Percentiles rank a stretch among this genome's conserved stretches.
Conservation (phyloP, 2,113 vertebrate genomes). For the Xenopus laevis region DNA sequence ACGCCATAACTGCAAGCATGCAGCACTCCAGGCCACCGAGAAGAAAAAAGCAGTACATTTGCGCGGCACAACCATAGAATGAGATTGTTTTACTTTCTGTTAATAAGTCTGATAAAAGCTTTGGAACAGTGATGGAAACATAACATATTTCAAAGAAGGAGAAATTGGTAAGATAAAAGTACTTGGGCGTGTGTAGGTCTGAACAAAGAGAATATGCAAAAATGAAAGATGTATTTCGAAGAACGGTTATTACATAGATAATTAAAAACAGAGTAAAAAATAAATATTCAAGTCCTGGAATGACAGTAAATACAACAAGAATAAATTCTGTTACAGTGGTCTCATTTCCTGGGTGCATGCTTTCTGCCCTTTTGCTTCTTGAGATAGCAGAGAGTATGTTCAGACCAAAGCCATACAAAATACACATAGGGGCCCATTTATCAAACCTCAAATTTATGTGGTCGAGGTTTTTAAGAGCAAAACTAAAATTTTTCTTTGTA, state of each 20-base stretch:
- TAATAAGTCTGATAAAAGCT: slow-evolving; percentile 38
- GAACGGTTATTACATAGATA: slow-evolving; percentile 42
- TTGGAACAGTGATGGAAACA: slow-evolving; percentile 43
- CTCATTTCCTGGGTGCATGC: no score
- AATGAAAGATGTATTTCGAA: slow-evolving; percentile 44
- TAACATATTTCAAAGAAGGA: slow-evolving; percentile 47
- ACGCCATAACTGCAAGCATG: slow-evolving; percentile 26
- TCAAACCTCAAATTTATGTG: no score
- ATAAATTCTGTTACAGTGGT: neutral
- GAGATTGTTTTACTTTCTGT: slow-evolving; percentile 29
- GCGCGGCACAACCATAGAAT: slow-evolving; percentile 35
- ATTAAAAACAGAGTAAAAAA: slow-evolving; percentile 28
- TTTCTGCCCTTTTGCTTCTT: no score
- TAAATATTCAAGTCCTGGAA: neutral
- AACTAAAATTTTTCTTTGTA: no score
- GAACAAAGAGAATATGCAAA: slow-evolving; percentile 24
- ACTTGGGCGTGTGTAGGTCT: slow-evolving; percentile 49
- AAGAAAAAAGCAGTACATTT: slow-evolving; percentile 50
- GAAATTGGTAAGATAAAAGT: slow-evolving; percentile 49
- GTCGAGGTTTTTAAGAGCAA: no score
- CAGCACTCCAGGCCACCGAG: slow-evolving; percentile 43
- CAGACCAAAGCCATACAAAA: no score
- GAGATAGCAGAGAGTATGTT: no score
- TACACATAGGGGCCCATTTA: no score
- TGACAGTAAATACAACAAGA: neutral